Evolutionary conservation across 2,888 invertebrate genomes (phyloP).

Genomic region (Cosmopolites sordidus): DNA sequence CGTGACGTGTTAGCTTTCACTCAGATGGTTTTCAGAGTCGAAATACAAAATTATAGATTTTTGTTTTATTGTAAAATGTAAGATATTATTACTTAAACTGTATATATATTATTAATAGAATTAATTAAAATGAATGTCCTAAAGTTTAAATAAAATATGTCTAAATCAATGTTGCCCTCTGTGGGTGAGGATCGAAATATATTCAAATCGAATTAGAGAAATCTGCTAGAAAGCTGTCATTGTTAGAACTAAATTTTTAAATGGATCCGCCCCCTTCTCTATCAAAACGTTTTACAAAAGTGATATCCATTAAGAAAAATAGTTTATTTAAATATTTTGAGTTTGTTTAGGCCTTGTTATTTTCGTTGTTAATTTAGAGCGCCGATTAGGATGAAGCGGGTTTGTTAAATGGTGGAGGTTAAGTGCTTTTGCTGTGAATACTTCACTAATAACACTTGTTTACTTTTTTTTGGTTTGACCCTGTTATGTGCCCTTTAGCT

Average conservation of each 20-base stretch:
- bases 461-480: slow-evolving; percentile 20
- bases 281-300: slow-evolving; percentile 7
- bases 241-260: slow-evolving; percentile 6
- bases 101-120: no score
- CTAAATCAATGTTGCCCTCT: no score
- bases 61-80: no score
- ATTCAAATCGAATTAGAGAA: no score
- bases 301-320: neutral
- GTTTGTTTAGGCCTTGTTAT: slow-evolving; percentile 1
- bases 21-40: no score
- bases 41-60: no score
- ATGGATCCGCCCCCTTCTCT: slow-evolving; percentile 19
- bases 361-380: neutral
- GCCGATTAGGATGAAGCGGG: neutral
- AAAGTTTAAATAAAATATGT: no score
- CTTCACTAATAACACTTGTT: slow-evolving; percentile 20
- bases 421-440: slow-evolving; percentile 8
- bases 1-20: neutral
- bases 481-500: slow-evolving; percentile 32
- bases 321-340: slow-evolving; percentile 8
- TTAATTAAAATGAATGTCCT: no score
- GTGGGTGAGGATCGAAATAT: no score
- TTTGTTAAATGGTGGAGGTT: neutral
- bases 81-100: no score
- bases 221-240: slow-evolving; percentile 4